phyloP scores from a whole-genome alignment of 2,888 invertebrate species.

The Caenorhabditis uteleia region DNA sequence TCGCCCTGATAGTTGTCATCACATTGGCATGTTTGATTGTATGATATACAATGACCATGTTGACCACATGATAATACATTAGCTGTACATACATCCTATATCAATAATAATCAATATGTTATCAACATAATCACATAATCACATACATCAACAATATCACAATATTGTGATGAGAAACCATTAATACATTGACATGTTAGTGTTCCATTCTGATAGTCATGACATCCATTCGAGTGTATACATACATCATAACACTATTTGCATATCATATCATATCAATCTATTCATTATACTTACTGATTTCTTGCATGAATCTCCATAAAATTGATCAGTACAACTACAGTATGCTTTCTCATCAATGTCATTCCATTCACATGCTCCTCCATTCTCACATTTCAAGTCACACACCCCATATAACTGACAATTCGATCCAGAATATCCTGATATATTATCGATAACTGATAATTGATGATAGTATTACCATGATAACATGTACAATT shows the following conservation, averaged over 20 bases:
- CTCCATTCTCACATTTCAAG: conserved; percentile 25
- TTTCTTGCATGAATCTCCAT: conserved; percentile 16
- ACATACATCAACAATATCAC: conserved; percentile 21
- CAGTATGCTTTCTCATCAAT: no score
- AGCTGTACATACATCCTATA: conserved; percentile 13
- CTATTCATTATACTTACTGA: no score
- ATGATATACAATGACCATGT: no score
- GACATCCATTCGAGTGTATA: conserved; percentile 15
- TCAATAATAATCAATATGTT: no score
- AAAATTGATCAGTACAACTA: conserved; percentile 16
- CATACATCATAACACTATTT: conserved; percentile 26
- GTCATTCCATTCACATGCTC: conserved; percentile 15
- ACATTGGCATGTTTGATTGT: no score
- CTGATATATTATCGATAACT: no score
- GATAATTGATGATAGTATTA: no score
- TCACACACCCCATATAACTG: conserved; percentile 2
- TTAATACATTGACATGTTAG: conserved; percentile 10
- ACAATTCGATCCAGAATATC: conserved; percentile 19
- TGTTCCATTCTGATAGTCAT: conserved; percentile 2
- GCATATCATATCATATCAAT: no score
- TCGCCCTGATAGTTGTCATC: no score
- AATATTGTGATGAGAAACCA: conserved; percentile 11
- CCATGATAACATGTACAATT: conserved; percentile 31
- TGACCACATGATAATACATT: conserved; percentile 9
- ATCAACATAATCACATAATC: no score